Conservation (phyloP, 2,888 invertebrate species). For the Caenorhabditis sinica region DNA sequence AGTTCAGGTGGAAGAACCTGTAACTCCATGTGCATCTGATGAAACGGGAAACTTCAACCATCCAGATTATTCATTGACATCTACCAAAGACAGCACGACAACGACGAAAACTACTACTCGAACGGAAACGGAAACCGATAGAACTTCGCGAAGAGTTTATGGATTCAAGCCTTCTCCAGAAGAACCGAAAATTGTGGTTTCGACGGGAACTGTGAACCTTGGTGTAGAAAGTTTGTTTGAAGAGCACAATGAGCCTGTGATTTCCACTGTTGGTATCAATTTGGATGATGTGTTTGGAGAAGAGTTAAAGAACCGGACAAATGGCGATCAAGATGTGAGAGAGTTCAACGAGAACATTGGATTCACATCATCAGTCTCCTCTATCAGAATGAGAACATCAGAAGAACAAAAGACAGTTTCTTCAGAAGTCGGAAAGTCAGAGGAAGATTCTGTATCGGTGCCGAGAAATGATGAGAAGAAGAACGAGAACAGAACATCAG, state of each 20-base stretch:
- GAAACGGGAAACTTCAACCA: background rate
- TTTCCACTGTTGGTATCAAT: background rate
- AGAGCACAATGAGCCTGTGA: background rate
- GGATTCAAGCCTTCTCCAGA: background rate
- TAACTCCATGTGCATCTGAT: background rate
- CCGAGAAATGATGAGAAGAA: background rate
- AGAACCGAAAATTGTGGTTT: background rate
- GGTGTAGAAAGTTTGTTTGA: background rate
- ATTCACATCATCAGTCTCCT: background rate
- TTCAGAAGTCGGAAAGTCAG: background rate
- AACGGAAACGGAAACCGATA: background rate
- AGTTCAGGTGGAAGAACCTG: no score
- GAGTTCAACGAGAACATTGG: background rate
- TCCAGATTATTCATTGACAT: background rate
- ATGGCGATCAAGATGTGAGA: slow-evolving; percentile 31
- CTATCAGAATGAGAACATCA: slow-evolving; percentile 10
- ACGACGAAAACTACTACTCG: background rate
- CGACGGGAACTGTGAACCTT: background rate
- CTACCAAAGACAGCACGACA: slow-evolving; percentile 9
- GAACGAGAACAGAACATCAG: slow-evolving; percentile 3
- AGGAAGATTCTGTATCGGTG: background rate
- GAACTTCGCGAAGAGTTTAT: background rate
- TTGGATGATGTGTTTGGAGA: slow-evolving; percentile 38
- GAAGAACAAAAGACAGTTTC: background rate
- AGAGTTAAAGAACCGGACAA: background rate